Evolutionary conservation across 30 jellyfish, hydroid and myxozoan species (phyloP).

Genomic region (Cassiopea andromeda): DNA sequence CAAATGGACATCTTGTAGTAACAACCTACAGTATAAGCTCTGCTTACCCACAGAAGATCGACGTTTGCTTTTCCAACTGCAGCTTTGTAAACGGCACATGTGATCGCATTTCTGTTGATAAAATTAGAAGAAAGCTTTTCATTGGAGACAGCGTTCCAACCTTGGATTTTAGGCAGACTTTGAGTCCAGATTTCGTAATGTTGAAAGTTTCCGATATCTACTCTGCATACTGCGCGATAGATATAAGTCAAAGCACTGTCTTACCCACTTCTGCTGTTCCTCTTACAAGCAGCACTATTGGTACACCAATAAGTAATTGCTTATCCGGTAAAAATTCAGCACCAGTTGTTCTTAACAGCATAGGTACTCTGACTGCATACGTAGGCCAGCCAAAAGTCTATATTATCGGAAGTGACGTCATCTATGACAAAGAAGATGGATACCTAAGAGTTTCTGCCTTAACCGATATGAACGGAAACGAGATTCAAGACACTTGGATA

Average conservation of each 20-base stretch:
- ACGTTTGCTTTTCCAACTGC: slow-evolving; percentile 55
- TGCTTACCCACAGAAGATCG: slow-evolving; percentile 22
- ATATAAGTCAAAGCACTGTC: neutral
- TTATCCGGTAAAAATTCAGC: slow-evolving; percentile 26
- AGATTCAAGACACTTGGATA: slow-evolving; percentile 35
- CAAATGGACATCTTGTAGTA: neutral
- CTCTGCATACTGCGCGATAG: slow-evolving; percentile 14
- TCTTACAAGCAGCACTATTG: slow-evolving; percentile 12
- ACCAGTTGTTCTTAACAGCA: slow-evolving; percentile 69
- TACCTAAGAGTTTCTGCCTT: slow-evolving; percentile 7
- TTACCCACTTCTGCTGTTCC: neutral
- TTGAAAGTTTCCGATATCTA: slow-evolving; percentile 13
- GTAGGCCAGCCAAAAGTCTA: slow-evolving; percentile 45
- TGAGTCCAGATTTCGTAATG: slow-evolving; percentile 33
- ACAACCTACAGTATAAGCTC: slow-evolving; percentile 24
- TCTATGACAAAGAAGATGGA: slow-evolving; percentile 71
- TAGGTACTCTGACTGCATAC: slow-evolving; percentile 26
- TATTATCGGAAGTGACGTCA: slow-evolving; percentile 37
- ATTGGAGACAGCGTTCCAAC: slow-evolving; percentile 17
- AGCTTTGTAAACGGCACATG: slow-evolving; percentile 23
- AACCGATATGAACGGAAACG: slow-evolving; percentile 34
- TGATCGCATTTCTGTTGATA: neutral
- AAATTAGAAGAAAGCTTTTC: slow-evolving; percentile 22
- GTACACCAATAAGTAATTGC: slow-evolving; percentile 38
- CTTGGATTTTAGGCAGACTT: slow-evolving; percentile 17